Percentiles rank a stretch among this genome's conserved stretches.
Evolutionary conservation across 1,140 invertebrate genomes (phyloP).

Genomic region (Macrostomum lignano): DNA sequence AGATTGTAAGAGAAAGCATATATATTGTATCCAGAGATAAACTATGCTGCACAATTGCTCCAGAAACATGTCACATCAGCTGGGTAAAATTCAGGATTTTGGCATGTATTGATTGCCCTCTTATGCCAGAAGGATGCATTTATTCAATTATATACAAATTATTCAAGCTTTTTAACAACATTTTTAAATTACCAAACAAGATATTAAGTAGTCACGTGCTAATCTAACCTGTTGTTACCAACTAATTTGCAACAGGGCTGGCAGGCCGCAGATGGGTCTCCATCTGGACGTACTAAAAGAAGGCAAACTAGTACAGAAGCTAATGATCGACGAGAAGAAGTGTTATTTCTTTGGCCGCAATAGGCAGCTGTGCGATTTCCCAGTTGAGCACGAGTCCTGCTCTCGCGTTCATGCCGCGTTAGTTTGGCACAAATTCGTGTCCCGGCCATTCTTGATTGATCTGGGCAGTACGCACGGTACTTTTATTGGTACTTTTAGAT

Average conservation of each 20-base stretch:
- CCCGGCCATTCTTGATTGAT: conserved; percentile 78
- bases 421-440: conserved; percentile 79
- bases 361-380: conserved; percentile 82
- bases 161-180: no score
- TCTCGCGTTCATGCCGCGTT: conserved; percentile 81
- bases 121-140: no score
- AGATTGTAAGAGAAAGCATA: no score
- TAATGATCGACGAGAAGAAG: conserved; percentile 95
- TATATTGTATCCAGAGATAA: no score
- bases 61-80: no score
- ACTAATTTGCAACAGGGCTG: conserved; percentile 45
- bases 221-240: no score
- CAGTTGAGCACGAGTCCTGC: conserved; percentile 87
- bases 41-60: no score
- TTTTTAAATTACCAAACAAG: no score
- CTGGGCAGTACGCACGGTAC: conserved; percentile 91
- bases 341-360: conserved; percentile 93
- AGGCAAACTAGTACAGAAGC: conserved; percentile 72
- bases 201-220: no score
- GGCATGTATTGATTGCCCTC: no score
- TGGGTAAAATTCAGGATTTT: no score
- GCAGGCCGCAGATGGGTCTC: conserved; percentile 70
- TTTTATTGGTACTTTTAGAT: conserved; percentile 56
- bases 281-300: conserved; percentile 91
- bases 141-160: no score